Percentiles rank a stretch among this genome's conserved stretches.
phyloP scores from a whole-genome alignment of 1,140 invertebrate genomes.

The Drosophila nasuta region DNA sequence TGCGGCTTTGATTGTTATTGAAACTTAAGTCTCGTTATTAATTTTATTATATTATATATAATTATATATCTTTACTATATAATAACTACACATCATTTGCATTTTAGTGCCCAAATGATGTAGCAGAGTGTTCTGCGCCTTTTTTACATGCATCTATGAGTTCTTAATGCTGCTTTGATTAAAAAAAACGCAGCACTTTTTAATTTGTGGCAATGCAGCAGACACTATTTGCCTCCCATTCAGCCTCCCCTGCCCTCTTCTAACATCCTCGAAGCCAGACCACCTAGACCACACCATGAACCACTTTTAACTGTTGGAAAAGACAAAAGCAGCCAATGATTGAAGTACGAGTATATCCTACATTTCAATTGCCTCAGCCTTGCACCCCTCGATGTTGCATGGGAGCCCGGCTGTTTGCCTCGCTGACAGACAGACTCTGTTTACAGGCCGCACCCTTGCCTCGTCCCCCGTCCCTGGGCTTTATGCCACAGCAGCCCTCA shows the following conservation, averaged over 20 bases:
- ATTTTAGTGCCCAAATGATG: constrained; percentile 1
- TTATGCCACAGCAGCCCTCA: constrained; percentile 32
- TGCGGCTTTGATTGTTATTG: too few relatives aligned
- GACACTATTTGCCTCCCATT: constrained; percentile 2
- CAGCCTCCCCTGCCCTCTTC: constrained; percentile 7
- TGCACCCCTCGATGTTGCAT: constrained; percentile 29
- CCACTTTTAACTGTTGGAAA: constrained; percentile 53
- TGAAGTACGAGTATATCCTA: constrained; percentile 77
- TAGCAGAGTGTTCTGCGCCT: constrained; percentile 27
- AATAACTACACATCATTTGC: not conserved
- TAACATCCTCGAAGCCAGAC: not conserved
- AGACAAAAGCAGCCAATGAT: constrained; percentile 82
- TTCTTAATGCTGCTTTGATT: constrained; percentile 79
- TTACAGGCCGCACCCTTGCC: constrained; percentile 21
- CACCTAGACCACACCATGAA: constrained; percentile 22
- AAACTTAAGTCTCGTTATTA: too few relatives aligned
- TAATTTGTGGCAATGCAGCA: constrained; percentile 72
- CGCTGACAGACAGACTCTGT: constrained; percentile 59
- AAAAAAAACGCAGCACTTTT: constrained; percentile 80
- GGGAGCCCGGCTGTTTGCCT: not conserved
- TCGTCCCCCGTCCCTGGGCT: not conserved
- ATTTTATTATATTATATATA: too few relatives aligned
- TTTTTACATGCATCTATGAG: constrained; percentile 29
- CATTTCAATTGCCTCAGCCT: constrained; percentile 76
- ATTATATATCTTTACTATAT: too few relatives aligned